These are phyloP conservation scores for Drosophila watanabei DNA, from an alignment of 1,140 invertebrate genomes.

Conservation along the genomic window DNA sequence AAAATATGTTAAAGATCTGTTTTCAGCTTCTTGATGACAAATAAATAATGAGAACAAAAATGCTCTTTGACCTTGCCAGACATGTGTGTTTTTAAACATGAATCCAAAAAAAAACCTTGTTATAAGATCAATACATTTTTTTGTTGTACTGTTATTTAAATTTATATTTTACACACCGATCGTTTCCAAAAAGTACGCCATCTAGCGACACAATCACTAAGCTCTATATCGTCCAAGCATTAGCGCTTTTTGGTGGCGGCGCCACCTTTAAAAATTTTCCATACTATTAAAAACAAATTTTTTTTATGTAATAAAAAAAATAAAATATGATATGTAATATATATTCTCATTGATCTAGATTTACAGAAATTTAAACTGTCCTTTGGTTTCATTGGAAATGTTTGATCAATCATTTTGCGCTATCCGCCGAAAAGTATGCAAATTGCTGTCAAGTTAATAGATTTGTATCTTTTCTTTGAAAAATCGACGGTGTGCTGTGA, in stretches of 20 bases:
- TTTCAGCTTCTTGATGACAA: not conserved
- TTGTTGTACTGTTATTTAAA: not conserved
- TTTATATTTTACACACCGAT: not conserved
- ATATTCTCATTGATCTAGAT: not conserved
- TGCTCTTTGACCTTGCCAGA: not conserved
- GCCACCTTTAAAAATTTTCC: not conserved
- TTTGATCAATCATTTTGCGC: not conserved
- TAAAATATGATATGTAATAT: not conserved
- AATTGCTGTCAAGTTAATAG: not conserved
- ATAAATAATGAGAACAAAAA: not conserved
- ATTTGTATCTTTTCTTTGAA: not conserved
- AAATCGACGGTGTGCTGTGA: not conserved
- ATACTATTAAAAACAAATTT: not conserved
- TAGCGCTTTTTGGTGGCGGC: not conserved
- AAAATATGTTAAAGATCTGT: not conserved
- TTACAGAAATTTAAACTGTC: not conserved
- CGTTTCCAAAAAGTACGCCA: not conserved
- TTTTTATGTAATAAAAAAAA: not conserved
- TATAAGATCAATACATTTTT: not conserved
- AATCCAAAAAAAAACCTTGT: not conserved
- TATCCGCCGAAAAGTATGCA: slow-evolving; percentile 9
- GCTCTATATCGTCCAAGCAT: not conserved
- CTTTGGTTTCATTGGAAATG: not conserved
- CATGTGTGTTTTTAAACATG: not conserved
- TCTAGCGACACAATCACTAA: not conserved